These are phyloP conservation scores for Siphamia tubifer DNA, from an alignment of 2,113 vertebrate species.

Conservation along the genomic window DNA sequence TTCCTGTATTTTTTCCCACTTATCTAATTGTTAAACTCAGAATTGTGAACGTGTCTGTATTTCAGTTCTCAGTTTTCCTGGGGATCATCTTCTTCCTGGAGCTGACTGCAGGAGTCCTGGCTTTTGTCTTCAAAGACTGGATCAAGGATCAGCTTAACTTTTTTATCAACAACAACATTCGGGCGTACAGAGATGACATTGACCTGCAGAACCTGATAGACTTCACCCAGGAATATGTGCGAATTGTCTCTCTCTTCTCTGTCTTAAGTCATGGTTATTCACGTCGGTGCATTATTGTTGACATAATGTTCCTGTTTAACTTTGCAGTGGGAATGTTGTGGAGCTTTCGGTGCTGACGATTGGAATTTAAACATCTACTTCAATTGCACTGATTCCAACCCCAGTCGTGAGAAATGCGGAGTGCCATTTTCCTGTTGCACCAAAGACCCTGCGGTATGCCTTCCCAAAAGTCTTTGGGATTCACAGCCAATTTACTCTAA, in stretches of 20 bases:
- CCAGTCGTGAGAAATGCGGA: conserved; percentile 95
- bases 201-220: conserved; percentile 99
- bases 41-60: conserved; percentile 28
- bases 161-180: conserved; percentile 99
- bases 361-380: conserved; percentile 99
- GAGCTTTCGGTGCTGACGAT: conserved; percentile 95
- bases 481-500: background rate
- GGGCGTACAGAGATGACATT: conserved; percentile 96
- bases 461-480: background rate
- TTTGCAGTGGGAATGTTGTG: conserved; percentile 96
- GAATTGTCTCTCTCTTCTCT: conserved; percentile 46
- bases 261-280: background rate
- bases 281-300: background rate
- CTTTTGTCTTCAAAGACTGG: conserved; percentile 99
- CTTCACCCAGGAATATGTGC: conserved; percentile 99
- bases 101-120: conserved; percentile 94
- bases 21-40: background rate
- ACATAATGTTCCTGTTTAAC: conserved; percentile 23
- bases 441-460: conserved; percentile 94
- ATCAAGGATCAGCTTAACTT: conserved; percentile 99
- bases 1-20: background rate
- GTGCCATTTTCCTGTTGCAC: conserved; percentile 98
- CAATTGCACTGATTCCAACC: conserved; percentile 97
- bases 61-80: conserved; percentile 96
- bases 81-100: conserved; percentile 99